Evolutionary conservation across 2,888 invertebrate species (phyloP), one percentile per base, ranked within the genome.

Genomic region (Scrobipalpa costella): DNA sequence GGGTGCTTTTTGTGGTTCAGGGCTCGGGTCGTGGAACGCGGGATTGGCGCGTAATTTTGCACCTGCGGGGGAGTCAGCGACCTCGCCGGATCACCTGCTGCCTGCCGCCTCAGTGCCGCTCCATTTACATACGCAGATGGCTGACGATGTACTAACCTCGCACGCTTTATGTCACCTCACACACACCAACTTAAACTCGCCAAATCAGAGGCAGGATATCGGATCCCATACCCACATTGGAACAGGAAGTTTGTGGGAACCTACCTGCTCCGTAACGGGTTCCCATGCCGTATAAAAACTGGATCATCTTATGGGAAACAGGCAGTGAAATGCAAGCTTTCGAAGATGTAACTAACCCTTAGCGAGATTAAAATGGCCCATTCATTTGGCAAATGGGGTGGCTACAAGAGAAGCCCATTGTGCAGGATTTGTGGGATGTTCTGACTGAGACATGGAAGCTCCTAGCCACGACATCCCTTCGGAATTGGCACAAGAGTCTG

Each of bases 31-130:
- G 13, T 13, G 50, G 19, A 7, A 50, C 19, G 38, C 13, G 38
- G 38, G 38, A 63, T 57, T 64, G 57, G 66, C 62, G 63, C 64
- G 65, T 66, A 69, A n/a, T 66, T 69, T 68, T 72, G 73, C 85
- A 83, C 82, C 85, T 85, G 83, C 80, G 74, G 68, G 75, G 71
- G 77, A 77, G 89, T 87, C 88, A 81, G 72, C 84, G 89, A 90
- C 86, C 90, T 73, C 79, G 72, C 76, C 85, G 27, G 27, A 3
- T 27, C 90, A 90, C 90, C 89, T 88, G 61, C 61, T 52, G 17
- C 59, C 44, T 3, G 90, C 85, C 78, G 73, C 72, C 71, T 27
- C 27, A 27, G 5, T 70, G 73, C 71, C 75, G 74, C 70, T 72
- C 69, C 71, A 81, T 86, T 86, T 81, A 73, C 84, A 85, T 84